Percentiles rank a stretch among this genome's conserved stretches.
phyloP scores from a whole-genome alignment of 2,113 vertebrate species.

The Salvelinus fontinalis region DNA sequence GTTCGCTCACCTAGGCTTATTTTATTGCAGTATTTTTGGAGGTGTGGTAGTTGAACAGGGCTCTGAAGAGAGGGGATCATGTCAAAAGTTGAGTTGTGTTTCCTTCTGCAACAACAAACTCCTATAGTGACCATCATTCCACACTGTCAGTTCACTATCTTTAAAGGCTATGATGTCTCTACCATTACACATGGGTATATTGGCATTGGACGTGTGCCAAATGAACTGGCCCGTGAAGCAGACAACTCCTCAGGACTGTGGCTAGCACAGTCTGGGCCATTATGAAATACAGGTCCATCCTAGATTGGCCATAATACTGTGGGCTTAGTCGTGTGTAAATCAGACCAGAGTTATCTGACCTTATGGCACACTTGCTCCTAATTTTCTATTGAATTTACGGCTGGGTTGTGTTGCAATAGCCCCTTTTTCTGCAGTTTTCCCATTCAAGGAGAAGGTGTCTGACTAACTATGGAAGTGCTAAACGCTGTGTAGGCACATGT shows the following conservation, averaged over 20 bases:
- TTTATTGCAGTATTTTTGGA: neutral
- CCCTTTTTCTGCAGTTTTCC: conserved; percentile 23
- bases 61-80: conserved; percentile 10
- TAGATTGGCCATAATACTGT: conserved; percentile 9
- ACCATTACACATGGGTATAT: conserved; percentile 14
- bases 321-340: conserved; percentile 53
- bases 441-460: conserved; percentile 23
- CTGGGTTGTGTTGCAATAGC: conserved; percentile 13
- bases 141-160: conserved; percentile 34
- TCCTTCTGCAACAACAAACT: conserved; percentile 10
- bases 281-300: conserved; percentile 37
- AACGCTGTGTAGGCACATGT: neutral
- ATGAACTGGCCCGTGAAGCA: conserved; percentile 45
- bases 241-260: conserved; percentile 52
- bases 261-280: conserved; percentile 56
- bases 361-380: conserved; percentile 43
- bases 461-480: conserved; percentile 48
- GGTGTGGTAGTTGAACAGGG: neutral
- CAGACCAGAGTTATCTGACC: conserved; percentile 52
- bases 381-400: conserved; percentile 50
- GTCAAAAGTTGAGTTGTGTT: conserved; percentile 27
- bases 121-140: conserved; percentile 18
- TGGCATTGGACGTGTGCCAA: conserved; percentile 55
- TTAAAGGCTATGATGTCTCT: conserved; percentile 19
- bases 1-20: neutral